A percentile compares a stretch with the other conserved stretches of the same genome.
Conservation (phyloP, 2,888 invertebrate genomes). For the Xiphydria camelus region DNA sequence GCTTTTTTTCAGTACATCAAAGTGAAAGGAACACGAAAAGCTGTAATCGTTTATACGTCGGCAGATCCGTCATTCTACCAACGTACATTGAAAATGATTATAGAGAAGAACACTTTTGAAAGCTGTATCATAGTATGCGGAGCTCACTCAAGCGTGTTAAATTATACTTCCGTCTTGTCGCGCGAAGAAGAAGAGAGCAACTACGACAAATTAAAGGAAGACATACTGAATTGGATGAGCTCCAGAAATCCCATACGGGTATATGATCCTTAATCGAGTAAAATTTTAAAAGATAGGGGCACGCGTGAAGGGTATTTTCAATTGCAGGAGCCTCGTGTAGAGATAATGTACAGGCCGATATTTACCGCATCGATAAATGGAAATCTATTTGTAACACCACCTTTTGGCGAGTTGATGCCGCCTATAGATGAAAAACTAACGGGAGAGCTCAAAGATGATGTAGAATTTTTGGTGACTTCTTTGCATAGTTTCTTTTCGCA, state of each 20-base stretch:
- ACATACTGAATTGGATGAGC: conserved; percentile 62
- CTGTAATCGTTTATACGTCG: conserved; percentile 64
- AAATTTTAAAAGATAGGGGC: background rate
- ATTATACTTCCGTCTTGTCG: conserved; percentile 58
- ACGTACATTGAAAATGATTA: conserved; percentile 64
- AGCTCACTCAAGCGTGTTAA: conserved; percentile 63
- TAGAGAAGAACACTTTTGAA: conserved; percentile 65
- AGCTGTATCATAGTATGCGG: conserved; percentile 66
- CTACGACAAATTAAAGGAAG: conserved; percentile 57
- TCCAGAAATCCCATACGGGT: conserved; percentile 34
- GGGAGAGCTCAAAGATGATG: conserved; percentile 32
- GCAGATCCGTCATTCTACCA: conserved; percentile 62
- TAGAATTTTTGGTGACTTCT: conserved; percentile 41
- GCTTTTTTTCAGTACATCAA: conserved; percentile 60
- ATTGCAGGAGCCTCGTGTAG: conserved; percentile 64
- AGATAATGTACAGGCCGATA: conserved; percentile 67
- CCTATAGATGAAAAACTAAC: conserved; percentile 54
- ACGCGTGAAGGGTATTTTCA: background rate
- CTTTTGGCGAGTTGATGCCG: conserved; percentile 64
- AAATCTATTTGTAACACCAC: conserved; percentile 67
- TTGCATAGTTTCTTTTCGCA: conserved; percentile 51
- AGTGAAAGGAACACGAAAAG: conserved; percentile 55
- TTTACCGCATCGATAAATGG: conserved; percentile 64
- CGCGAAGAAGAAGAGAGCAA: conserved; percentile 39
- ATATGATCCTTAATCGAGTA: conserved; percentile 1